Evolutionary conservation across 1,140 invertebrate genomes (phyloP), one percentile per base, ranked within the genome.

Genomic region (Pseudachorutes palmiensis): DNA sequence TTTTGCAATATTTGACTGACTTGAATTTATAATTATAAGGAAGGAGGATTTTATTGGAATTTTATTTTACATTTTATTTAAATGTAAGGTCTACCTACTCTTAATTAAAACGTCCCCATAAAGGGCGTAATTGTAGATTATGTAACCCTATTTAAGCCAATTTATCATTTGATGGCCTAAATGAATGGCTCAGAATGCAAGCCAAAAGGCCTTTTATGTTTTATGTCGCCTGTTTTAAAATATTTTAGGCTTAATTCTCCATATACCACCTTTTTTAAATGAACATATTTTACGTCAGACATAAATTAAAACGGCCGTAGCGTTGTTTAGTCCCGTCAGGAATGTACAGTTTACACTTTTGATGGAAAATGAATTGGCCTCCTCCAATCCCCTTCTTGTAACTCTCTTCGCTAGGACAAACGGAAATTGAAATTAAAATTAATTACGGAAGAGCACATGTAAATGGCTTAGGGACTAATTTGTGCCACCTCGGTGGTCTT

Each of bases 51-150:
- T 12, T 45, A 45, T 19, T 19, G 19, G 36, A 45, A 45, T 45
- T 45, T 45, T 45, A 45, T 45, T 45, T 45, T 45, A 45, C 36
- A 45, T 45, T 45, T 45, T 45, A 45, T 45, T 45, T 45, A 45
- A 45, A 45, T 45, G 19, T 45, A 19, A 45, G 36, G 9, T 19
- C 9, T 45, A 45, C 9, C 9, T 45, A 45, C 36, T 19, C 36
- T 45, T 45, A 45, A 9, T 19, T 9, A 12, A 9, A 19, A 12
- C 36, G 36, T 45, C 36, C 9, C 19, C 36, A 45, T 45, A 45
- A 45, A 12, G 9, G 19, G 19, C 36, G 19, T 45, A 19, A 45
- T 45, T 45, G 36, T 45, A 45, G 19, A 45, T 45, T 45, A 12
- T 45, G 19, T 45, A 45, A 12, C 19, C 9, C 9, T 45, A 45